phyloP scores from a whole-genome alignment of 2,888 invertebrate genomes.

The Tachina lurida region DNA sequence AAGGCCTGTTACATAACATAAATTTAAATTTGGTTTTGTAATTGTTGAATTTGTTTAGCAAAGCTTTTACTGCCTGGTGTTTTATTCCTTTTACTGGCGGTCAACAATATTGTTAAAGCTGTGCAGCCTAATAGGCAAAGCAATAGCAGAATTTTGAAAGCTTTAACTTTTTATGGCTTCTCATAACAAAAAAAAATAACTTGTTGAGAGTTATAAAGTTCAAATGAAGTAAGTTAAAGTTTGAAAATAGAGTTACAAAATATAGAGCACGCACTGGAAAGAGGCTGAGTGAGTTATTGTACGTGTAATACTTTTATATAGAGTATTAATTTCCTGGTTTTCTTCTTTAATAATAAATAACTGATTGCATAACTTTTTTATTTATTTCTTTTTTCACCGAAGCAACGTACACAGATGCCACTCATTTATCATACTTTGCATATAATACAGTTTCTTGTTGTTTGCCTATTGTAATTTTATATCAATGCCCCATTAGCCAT shows the following conservation, averaged over 20 bases:
- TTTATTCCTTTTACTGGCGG: not conserved
- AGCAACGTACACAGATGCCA: not conserved
- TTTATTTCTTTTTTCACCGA: not conserved
- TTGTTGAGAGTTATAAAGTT: constrained; percentile 29
- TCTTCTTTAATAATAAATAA: constrained; percentile 35
- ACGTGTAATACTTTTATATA: not conserved
- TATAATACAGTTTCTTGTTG: too few species aligned
- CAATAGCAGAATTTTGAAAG: not conserved
- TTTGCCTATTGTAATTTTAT: too few species aligned
- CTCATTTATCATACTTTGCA: too few species aligned
- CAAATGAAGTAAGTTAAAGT: constrained; percentile 26
- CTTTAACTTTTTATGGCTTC: not conserved
- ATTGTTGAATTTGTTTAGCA: not conserved
- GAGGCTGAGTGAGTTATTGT: not conserved
- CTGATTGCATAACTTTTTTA: constrained; percentile 17
- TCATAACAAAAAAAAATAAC: not conserved
- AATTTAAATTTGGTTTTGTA: not conserved
- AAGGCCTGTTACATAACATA: too few species aligned
- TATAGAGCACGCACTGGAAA: not conserved
- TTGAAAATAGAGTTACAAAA: not conserved
- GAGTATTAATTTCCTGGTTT: not conserved
- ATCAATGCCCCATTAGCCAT: too few species aligned
- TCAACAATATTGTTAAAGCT: not conserved
- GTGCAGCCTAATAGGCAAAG: not conserved
- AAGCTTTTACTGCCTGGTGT: constrained; percentile 27